Percentiles rank a stretch among this genome's conserved stretches.
Conservation (phyloP, 1,140 invertebrate species). For the Saccostrea cuccullata region DNA sequence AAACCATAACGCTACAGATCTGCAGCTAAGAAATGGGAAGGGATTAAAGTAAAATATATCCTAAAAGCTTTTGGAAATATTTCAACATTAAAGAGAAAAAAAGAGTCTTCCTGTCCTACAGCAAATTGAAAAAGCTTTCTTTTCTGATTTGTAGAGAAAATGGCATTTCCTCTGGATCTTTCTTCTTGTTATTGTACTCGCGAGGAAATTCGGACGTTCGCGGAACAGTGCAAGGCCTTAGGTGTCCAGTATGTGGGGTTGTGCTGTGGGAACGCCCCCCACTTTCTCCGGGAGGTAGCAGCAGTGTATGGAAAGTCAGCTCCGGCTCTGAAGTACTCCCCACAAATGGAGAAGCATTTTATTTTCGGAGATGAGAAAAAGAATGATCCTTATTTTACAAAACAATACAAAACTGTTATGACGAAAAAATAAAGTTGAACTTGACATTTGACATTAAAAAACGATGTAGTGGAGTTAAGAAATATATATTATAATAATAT, state of each 20-base stretch:
- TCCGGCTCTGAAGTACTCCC: constrained; percentile 57
- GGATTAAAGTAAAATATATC: too few species aligned
- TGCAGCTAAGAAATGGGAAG: too few species aligned
- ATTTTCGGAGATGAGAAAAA: constrained; percentile 40
- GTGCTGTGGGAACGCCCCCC: constrained; percentile 67
- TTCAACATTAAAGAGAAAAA: too few species aligned
- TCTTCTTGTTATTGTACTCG: constrained; percentile 50
- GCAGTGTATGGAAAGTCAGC: constrained; percentile 62
- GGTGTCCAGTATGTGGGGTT: constrained; percentile 70
- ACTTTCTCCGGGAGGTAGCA: constrained; percentile 62
- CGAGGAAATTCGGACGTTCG: constrained; percentile 61
- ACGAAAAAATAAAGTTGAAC: background rate
- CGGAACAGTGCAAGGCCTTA: constrained; percentile 56
- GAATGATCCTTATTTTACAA: constrained; percentile 39
- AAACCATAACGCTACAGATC: too few species aligned
- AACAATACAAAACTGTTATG: constrained; percentile 7
- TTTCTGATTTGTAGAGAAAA: constrained; percentile 40
- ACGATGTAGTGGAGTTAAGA: background rate
- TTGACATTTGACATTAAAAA: background rate
- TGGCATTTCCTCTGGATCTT: constrained; percentile 56
- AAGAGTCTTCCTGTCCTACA: too few species aligned
- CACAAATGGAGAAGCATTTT: constrained; percentile 51
- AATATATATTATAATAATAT: too few species aligned
- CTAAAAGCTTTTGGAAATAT: too few species aligned
- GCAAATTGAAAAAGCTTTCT: background rate